phyloP scores from a whole-genome alignment of 1,140 invertebrate species.

The Sycobia sp. region DNA sequence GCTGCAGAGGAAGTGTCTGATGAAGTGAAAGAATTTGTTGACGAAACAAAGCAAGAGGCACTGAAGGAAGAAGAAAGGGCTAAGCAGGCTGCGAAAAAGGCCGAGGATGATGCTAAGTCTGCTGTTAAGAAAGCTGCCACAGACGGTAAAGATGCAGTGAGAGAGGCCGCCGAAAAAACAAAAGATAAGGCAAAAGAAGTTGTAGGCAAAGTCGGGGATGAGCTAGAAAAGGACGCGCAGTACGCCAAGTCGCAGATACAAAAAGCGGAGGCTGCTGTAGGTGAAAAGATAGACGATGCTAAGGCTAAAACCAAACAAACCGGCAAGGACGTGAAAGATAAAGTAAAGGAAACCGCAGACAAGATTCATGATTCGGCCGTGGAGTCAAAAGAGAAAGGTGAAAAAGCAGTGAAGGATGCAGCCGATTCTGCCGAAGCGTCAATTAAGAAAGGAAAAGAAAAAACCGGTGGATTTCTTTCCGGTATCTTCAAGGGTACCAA shows the following conservation, averaged over 20 bases:
- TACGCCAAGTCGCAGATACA: background rate
- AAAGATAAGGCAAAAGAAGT: background rate
- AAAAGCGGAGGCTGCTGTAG: too few relatives aligned
- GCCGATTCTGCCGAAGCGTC: slow-evolving; percentile 37
- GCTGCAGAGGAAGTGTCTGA: slow-evolving; percentile 8
- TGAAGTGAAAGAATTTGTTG: slow-evolving; percentile 3
- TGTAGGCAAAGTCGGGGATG: slow-evolving; percentile 6
- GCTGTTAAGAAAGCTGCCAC: slow-evolving; percentile 22
- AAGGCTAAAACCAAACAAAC: slow-evolving; percentile 40
- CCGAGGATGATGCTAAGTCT: background rate
- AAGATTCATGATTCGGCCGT: background rate
- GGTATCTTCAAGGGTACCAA: slow-evolving; percentile 34
- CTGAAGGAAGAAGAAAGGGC: slow-evolving; percentile 16
- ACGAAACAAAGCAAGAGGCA: slow-evolving; percentile 23
- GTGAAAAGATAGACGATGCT: background rate
- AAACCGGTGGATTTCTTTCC: slow-evolving; percentile 23
- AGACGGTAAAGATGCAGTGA: slow-evolving; percentile 30
- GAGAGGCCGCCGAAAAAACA: background rate
- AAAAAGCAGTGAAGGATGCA: slow-evolving; percentile 5
- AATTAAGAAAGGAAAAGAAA: slow-evolving; percentile 43
- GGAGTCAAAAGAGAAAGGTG: background rate
- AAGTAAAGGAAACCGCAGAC: background rate
- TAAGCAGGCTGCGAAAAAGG: slow-evolving; percentile 41
- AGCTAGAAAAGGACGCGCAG: background rate
- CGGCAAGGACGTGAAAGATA: slow-evolving; percentile 2